Evolutionary conservation across 2,113 vertebrate species (phyloP).

Genomic region (Kobus ellipsiprymnus): DNA sequence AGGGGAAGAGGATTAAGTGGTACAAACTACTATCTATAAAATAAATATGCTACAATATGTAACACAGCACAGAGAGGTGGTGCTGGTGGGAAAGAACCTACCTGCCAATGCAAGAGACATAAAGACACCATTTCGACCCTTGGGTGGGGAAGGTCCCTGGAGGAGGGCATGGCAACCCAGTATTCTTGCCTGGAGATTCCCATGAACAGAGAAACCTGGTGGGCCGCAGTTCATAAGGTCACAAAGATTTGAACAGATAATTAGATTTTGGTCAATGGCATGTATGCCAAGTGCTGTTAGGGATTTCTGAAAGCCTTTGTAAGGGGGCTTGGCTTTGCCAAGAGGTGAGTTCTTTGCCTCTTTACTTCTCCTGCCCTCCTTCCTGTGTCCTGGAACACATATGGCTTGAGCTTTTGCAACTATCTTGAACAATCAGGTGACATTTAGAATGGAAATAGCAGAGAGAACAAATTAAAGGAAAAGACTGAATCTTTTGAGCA

Average conservation of each 20-base stretch:
- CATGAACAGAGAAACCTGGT: not conserved
- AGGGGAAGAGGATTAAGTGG: not conserved
- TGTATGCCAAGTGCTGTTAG: not conserved
- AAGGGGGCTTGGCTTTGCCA: not conserved
- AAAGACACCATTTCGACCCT: not conserved
- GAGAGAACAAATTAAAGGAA: not conserved
- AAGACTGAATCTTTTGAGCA: not conserved
- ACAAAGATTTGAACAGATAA: not conserved
- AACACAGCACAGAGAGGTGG: not conserved
- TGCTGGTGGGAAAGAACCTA: not conserved
- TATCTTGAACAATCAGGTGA: not conserved
- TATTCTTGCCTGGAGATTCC: not conserved
- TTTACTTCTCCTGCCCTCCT: not conserved
- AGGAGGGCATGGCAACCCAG: not conserved
- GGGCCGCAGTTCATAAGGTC: not conserved
- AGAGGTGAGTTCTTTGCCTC: not conserved
- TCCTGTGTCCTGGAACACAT: not conserved
- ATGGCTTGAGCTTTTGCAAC: not conserved
- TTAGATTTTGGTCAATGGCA: not conserved
- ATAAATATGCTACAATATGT: not conserved
- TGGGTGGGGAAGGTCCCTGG: not conserved
- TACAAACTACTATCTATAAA: not conserved
- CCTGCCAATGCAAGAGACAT: not conserved
- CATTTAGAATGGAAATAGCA: not conserved
- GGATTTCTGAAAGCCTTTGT: not conserved